These are phyloP conservation scores for Hydriomena furcata DNA, from an alignment of 2,888 invertebrate species.

Conservation along the genomic window DNA sequence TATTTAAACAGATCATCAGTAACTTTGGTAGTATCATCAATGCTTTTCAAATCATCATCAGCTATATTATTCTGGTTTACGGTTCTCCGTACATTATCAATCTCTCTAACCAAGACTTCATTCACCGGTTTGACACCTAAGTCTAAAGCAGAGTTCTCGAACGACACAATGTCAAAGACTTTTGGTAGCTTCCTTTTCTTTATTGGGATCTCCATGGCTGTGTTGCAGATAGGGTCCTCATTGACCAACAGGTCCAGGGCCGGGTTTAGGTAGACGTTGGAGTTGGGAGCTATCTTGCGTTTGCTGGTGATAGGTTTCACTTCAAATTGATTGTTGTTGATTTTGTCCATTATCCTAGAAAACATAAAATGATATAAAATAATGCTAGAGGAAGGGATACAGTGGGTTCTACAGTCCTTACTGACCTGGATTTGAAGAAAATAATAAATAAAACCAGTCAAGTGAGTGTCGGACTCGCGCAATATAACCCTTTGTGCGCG, in stretches of 20 bases:
- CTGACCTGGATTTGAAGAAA: no score
- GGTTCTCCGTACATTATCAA: constrained; percentile 71
- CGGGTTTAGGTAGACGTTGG: constrained; percentile 73
- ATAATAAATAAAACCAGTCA: no score
- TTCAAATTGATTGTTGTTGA: constrained; percentile 78
- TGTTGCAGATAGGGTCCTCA: constrained; percentile 78
- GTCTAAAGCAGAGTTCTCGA: constrained; percentile 74
- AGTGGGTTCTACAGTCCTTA: no score
- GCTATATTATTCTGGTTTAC: constrained; percentile 34
- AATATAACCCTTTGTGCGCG: no score
- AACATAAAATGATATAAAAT: no score
- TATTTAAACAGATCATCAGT: constrained; percentile 5
- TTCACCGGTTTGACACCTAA: constrained; percentile 58
- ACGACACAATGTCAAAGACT: constrained; percentile 64
- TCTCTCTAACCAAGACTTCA: constrained; percentile 64
- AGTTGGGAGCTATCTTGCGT: constrained; percentile 65
- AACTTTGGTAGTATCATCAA: constrained; percentile 1
- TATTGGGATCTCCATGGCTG: constrained; percentile 73
- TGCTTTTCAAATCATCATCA: neutral
- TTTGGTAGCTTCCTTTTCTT: constrained; percentile 71
- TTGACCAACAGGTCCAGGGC: constrained; percentile 72
- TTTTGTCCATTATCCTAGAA: constrained; percentile 55
- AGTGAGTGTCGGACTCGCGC: no score
- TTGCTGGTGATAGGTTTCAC: constrained; percentile 65
- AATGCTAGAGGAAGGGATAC: no score